Evolutionary conservation across 2,113 vertebrate genomes (phyloP).

Genomic region (Phaethornis superciliosus): DNA sequence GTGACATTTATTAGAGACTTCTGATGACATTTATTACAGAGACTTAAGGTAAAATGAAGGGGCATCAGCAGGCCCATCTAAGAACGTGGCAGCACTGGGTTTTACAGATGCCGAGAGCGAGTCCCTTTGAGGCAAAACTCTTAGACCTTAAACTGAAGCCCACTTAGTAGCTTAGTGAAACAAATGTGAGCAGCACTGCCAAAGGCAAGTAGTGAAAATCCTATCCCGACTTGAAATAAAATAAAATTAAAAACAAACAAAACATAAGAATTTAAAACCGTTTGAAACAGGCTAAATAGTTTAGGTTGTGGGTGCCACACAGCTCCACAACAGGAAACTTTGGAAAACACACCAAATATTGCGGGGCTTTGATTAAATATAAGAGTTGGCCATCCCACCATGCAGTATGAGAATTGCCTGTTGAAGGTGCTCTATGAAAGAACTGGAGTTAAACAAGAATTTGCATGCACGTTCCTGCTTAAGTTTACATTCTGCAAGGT

Average conservation of each 20-base stretch:
- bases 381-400: neutral
- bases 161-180: neutral
- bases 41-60: neutral
- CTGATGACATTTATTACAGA: neutral
- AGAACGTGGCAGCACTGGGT: neutral
- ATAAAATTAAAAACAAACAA: neutral
- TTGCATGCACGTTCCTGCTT: neutral
- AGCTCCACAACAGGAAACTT: neutral
- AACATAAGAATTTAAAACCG: neutral
- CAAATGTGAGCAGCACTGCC: neutral
- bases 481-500: neutral
- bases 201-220: neutral
- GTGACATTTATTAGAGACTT: neutral
- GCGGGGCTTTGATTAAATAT: neutral
- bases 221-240: neutral
- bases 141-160: neutral
- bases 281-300: neutral
- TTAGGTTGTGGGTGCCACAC: neutral
- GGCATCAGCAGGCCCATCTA: neutral
- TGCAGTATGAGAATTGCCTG: neutral
- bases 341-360: neutral
- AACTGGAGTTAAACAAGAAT: neutral
- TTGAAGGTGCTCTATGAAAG: neutral
- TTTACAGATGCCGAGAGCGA: neutral
- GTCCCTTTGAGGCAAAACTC: slow-evolving; percentile 4